Evolutionary conservation across 35 echinoderm and acorn worm genomes (phyloP).

Genomic region (Apostichopus japonicus): DNA sequence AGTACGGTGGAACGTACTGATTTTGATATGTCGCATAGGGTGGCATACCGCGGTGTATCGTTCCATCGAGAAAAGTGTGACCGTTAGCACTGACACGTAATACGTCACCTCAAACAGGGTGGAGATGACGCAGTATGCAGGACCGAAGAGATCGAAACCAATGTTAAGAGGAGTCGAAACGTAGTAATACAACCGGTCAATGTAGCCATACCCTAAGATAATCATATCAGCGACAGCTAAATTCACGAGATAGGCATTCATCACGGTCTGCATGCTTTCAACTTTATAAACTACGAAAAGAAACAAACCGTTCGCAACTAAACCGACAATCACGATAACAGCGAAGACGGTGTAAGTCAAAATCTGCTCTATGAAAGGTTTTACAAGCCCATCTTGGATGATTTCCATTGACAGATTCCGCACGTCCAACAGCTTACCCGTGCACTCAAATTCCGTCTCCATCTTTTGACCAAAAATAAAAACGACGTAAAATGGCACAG

Average conservation of each 20-base stretch:
- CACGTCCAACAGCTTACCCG: neutral
- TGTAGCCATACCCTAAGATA: slow-evolving; percentile 60
- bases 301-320: slow-evolving; percentile 66
- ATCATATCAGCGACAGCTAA: slow-evolving; percentile 77
- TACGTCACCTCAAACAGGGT: slow-evolving; percentile 56
- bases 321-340: slow-evolving; percentile 64
- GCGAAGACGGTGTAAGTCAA: slow-evolving; percentile 61
- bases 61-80: slow-evolving; percentile 75
- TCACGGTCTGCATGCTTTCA: slow-evolving; percentile 66
- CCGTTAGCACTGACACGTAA: slow-evolving; percentile 62
- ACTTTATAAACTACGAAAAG: slow-evolving; percentile 72
- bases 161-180: slow-evolving; percentile 48
- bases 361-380: slow-evolving; percentile 29
- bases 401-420: neutral
- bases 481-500: neutral
- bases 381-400: neutral
- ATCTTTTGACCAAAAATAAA: neutral
- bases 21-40: slow-evolving; percentile 60
- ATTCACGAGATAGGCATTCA: slow-evolving; percentile 75
- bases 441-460: neutral
- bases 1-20: slow-evolving; percentile 32
- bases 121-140: slow-evolving; percentile 49
- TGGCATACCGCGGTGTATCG: slow-evolving; percentile 77
- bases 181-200: slow-evolving; percentile 69
- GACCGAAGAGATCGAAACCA: slow-evolving; percentile 50